Base-by-base conservation (phyloP, 2,888 invertebrate species). In the Bombyx huttoni region DNA sequence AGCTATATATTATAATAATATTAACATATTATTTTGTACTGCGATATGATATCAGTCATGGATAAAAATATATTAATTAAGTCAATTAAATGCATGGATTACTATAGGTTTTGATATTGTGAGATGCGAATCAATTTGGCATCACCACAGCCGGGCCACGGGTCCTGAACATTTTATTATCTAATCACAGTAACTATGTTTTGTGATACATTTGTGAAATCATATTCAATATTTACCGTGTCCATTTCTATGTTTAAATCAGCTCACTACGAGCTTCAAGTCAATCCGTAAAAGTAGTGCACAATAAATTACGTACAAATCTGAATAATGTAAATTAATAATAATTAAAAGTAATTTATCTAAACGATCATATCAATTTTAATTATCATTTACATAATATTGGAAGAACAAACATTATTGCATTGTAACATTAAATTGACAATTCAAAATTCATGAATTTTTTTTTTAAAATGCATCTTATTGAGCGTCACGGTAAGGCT, bases 1-100 rank as follows among this genome's bases (percentile, higher is more conserved):
- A 80, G 77, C 66, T 66, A 65, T 68, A 65, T 65, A 60, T 59
- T 68, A 68, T 58, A 63, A 62, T 64, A 56, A 60, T 54, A 62
- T 56, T 56, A 63, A 61, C 56, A 54, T 61, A 56, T 58, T 60
- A 52, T 63, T 78, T 80, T 79, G 78, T 79, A 78, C 78, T 78
- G 65, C 54, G 56, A 61, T 54, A 55, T 60, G 62, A 59, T 56
- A 48, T 71, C 64, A 71, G 75, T 76, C 78, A 75, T 75, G 73
- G 73, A 69, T 68, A 51, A 52, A 52, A 53, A 46, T 51, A 48
- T 47, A 50, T 40, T 13, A 52, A 52, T 48, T 54, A 52, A 49
- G 46, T 47, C n/a, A n/a, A 49, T 48, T 49, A 47, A 50, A 54
- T 52, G 24, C 51, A 24, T 52, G 49, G 33, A 55, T 50, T 51